Conservation (phyloP, 2,113 vertebrate genomes). For the Saccopteryx bilineata region DNA sequence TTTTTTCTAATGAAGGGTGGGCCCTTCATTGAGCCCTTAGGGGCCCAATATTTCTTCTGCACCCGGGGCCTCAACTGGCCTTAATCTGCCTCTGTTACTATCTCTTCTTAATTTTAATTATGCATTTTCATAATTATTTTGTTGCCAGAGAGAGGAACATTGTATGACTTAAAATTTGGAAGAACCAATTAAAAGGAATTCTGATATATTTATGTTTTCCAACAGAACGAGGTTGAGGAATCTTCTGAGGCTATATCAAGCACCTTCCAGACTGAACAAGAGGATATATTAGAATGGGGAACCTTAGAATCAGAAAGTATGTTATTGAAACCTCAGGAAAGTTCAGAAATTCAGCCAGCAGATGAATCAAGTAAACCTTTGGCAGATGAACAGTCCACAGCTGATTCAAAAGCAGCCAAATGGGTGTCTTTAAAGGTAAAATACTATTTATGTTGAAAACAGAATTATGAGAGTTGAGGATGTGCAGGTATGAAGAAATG, state of each 20-base stretch:
- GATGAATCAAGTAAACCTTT: not conserved
- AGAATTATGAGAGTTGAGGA: not conserved
- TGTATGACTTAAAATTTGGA: conserved; percentile 23
- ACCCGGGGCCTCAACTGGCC: too few species aligned
- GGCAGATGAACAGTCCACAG: not conserved
- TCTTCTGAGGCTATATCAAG: not conserved
- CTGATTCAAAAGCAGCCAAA: conserved; percentile 1
- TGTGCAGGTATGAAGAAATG: not conserved
- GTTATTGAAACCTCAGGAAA: conserved; percentile 53
- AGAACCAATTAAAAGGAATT: not conserved
- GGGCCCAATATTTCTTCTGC: too few species aligned
- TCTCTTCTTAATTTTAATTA: not conserved
- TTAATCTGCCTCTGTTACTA: not conserved
- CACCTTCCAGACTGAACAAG: conserved; percentile 60
- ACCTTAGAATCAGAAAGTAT: not conserved
- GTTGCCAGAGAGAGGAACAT: not conserved
- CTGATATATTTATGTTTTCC: not conserved
- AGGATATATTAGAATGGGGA: conserved; percentile 50
- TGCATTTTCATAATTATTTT: not conserved
- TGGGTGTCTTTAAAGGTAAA: conserved; percentile 35
- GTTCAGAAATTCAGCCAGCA: not conserved
- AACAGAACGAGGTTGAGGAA: not conserved
- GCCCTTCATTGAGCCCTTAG: too few species aligned
- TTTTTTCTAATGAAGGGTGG: too few species aligned
- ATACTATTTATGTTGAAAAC: not conserved